These are phyloP conservation scores for Phaenicophaeus curvirostris DNA, from an alignment of 2,797 vertebrate species.

Conservation along the genomic window DNA sequence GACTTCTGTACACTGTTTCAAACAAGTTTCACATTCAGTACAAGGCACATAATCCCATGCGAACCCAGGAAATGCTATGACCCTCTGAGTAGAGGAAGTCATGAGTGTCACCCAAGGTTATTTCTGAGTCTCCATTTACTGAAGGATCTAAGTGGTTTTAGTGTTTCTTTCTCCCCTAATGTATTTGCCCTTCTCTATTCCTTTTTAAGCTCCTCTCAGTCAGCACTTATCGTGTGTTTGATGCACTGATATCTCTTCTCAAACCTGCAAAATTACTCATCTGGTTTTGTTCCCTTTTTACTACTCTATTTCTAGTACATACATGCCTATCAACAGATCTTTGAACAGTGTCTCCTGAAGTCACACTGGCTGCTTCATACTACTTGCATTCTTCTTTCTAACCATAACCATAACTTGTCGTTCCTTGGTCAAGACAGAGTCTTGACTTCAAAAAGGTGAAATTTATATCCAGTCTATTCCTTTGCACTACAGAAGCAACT, in stretches of 20 bases:
- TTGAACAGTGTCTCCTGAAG: not conserved
- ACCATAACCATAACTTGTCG: not conserved
- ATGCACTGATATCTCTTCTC: not conserved
- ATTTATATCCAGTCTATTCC: not conserved
- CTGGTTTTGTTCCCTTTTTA: slow-evolving; percentile 40
- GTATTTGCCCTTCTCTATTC: not conserved
- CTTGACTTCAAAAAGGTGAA: not conserved
- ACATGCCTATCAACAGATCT: slow-evolving; percentile 38
- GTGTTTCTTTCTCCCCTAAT: not conserved
- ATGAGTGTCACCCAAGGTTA: not conserved
- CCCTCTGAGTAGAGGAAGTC: not conserved
- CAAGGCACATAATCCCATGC: not conserved
- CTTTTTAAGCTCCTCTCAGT: slow-evolving; percentile 1
- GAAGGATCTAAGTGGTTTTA: not conserved
- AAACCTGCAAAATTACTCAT: slow-evolving; percentile 55
- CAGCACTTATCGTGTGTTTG: slow-evolving; percentile 7
- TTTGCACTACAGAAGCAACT: not conserved
- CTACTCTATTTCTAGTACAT: not conserved
- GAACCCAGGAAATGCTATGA: not conserved
- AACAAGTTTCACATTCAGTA: not conserved
- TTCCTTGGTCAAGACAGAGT: not conserved
- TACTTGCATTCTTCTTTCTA: not conserved
- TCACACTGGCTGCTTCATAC: not conserved
- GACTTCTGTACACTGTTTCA: not conserved
- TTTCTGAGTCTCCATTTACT: not conserved